phyloP scores from a whole-genome alignment of 2,888 invertebrate genomes.

The Macrosoma leucophasiata region DNA sequence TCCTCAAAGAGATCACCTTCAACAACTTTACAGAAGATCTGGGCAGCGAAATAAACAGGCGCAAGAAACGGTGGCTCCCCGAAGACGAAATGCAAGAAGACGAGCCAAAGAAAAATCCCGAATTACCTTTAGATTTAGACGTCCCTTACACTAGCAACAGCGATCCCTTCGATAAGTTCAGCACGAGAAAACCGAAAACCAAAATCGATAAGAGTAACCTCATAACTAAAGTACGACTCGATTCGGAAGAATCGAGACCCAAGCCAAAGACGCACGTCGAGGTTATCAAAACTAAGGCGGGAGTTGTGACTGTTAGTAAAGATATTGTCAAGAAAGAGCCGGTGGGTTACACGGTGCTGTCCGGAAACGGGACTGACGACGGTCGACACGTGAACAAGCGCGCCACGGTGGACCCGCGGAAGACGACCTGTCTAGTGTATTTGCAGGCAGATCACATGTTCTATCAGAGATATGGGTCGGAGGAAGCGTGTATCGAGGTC shows the following conservation, averaged over 20 bases:
- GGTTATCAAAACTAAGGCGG: conserved; percentile 79
- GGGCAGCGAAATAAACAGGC: conserved; percentile 51
- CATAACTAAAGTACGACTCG: conserved; percentile 70
- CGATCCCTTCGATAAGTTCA: conserved; percentile 66
- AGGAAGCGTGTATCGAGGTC: conserved; percentile 95
- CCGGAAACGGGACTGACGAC: conserved; percentile 69
- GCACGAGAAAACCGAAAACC: conserved; percentile 66
- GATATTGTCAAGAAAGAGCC: conserved; percentile 78
- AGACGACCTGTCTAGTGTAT: conserved; percentile 96
- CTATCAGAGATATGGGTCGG: conserved; percentile 94
- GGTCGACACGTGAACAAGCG: conserved; percentile 79
- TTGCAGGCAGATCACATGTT: conserved; percentile 98
- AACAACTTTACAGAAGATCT: conserved; percentile 56
- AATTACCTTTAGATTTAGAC: conserved; percentile 79
- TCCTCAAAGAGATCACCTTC: conserved; percentile 39
- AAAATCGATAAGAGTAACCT: conserved; percentile 72
- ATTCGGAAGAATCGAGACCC: conserved; percentile 72
- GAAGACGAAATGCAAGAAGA: conserved; percentile 78
- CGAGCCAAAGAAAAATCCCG: conserved; percentile 77
- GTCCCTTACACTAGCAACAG: conserved; percentile 79
- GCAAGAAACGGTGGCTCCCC: conserved; percentile 80
- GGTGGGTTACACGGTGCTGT: conserved; percentile 61
- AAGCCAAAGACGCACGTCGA: conserved; percentile 81
- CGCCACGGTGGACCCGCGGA: conserved; percentile 86
- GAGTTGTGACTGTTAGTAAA: conserved; percentile 78